These are phyloP conservation scores for Apostichopus japonicus DNA, from an alignment of 35 echinoderm and acorn worm species.

Conservation along the genomic window DNA sequence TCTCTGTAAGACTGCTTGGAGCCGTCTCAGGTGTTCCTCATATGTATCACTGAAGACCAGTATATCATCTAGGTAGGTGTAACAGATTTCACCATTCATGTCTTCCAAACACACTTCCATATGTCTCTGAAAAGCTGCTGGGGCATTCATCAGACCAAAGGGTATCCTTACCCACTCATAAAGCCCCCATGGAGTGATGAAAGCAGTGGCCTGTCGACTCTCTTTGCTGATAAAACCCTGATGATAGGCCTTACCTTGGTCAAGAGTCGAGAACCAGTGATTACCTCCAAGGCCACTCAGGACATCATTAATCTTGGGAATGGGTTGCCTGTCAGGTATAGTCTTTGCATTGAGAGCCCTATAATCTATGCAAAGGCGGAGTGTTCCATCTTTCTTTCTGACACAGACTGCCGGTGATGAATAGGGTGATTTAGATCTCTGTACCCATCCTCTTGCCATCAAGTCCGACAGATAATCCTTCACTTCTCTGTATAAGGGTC, in stretches of 20 bases:
- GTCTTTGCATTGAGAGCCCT: slow-evolving; percentile 58
- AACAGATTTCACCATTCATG: no score
- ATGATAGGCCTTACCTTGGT: slow-evolving; percentile 65
- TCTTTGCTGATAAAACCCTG: slow-evolving; percentile 50
- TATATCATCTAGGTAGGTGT: no score
- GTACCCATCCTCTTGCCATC: slow-evolving; percentile 10
- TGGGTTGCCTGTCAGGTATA: slow-evolving; percentile 58
- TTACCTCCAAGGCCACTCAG: slow-evolving; percentile 35
- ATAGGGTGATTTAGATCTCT: slow-evolving; percentile 3
- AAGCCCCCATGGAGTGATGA: no score
- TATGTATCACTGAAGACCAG: no score
- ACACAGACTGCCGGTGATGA: no score
- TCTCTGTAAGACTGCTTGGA: no score
- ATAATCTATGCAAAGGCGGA: slow-evolving; percentile 52
- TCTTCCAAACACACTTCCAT: no score
- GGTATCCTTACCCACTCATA: no score
- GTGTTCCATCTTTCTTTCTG: slow-evolving; percentile 33
- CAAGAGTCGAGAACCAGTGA: slow-evolving; percentile 41
- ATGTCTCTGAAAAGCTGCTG: slow-evolving; percentile 32
- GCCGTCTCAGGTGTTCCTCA: no score
- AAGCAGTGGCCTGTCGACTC: slow-evolving; percentile 45
- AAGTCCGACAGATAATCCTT: not conserved
- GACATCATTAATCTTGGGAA: slow-evolving; percentile 51
- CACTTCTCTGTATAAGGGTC: no score
- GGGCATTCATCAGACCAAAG: slow-evolving; percentile 39